Evolutionary conservation across 2,797 vertebrate species (phyloP).

Genomic region (Sebastes iracundus): DNA sequence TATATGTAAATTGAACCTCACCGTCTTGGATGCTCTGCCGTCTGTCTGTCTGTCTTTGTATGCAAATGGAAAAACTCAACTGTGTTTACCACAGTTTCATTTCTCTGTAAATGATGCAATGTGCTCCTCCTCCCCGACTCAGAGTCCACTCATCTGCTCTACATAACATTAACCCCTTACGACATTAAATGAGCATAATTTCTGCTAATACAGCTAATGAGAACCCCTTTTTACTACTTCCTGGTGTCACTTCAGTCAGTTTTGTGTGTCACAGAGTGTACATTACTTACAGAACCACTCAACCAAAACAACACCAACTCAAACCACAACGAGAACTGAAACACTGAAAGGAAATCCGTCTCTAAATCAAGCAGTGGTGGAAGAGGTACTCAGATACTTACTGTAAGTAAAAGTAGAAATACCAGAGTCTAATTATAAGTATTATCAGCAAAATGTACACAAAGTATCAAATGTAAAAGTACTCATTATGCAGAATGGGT

Average conservation of each 20-base stretch:
- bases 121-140: conserved; percentile 3
- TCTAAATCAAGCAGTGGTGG: neutral
- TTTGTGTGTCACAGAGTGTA: neutral
- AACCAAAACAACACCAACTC: neutral
- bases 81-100: conserved; percentile 35
- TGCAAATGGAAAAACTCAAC: neutral
- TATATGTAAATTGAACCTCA: neutral
- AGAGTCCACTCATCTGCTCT: neutral
- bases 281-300: neutral
- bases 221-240: neutral
- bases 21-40: neutral
- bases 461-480: too few relatives aligned
- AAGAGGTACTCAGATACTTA: too few relatives aligned
- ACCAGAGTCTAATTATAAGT: too few relatives aligned
- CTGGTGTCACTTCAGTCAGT: neutral
- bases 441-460: fast-evolving
- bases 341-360: neutral
- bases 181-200: neutral
- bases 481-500: too few relatives aligned
- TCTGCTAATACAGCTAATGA: neutral
- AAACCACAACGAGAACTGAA: neutral
- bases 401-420: too few relatives aligned
- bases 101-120: conserved; percentile 17
- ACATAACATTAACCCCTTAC: neutral
- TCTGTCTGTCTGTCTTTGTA: neutral